Evolutionary conservation across 92 coral and sea anemone species (phyloP).

Genomic region (Epizoanthus rinbou): DNA sequence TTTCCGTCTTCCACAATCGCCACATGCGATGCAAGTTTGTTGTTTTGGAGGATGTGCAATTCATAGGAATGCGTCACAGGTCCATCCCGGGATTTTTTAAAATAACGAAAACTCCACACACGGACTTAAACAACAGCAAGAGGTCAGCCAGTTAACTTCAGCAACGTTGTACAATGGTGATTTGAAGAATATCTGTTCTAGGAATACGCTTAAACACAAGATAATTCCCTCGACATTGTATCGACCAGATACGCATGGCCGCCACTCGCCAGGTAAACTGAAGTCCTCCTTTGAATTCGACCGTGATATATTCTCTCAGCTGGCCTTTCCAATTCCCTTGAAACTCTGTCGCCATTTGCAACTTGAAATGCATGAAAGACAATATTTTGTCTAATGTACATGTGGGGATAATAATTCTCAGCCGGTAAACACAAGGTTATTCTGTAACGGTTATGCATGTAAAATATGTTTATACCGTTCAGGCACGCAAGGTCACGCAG

Average conservation of each 20-base stretch:
- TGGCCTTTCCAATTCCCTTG: background rate
- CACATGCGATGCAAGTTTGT: no score
- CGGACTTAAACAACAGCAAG: slow-evolving; percentile 25
- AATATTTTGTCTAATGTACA: slow-evolving; percentile 9
- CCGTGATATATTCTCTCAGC: slow-evolving; percentile 14
- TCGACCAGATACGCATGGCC: slow-evolving; percentile 15
- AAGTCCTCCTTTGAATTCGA: slow-evolving; percentile 9
- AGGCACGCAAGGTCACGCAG: no score
- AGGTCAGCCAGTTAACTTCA: slow-evolving; percentile 9
- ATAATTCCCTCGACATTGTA: slow-evolving; percentile 18
- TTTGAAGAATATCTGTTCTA: slow-evolving; percentile 13
- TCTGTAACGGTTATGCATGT: background rate
- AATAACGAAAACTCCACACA: background rate
- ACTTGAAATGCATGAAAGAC: slow-evolving; percentile 13
- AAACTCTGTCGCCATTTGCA: slow-evolving; percentile 7
- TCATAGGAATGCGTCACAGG: no score
- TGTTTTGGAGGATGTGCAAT: no score
- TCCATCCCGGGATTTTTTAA: no score
- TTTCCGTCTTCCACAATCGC: no score
- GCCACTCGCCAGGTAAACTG: slow-evolving; percentile 20
- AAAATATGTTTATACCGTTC: no score
- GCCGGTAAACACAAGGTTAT: slow-evolving; percentile 8
- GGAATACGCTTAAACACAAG: slow-evolving; percentile 7
- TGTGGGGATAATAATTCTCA: slow-evolving; percentile 2
- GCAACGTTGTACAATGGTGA: slow-evolving; percentile 9